phyloP scores from a whole-genome alignment of 2,888 invertebrate species.

The Corythucha ciliata region DNA sequence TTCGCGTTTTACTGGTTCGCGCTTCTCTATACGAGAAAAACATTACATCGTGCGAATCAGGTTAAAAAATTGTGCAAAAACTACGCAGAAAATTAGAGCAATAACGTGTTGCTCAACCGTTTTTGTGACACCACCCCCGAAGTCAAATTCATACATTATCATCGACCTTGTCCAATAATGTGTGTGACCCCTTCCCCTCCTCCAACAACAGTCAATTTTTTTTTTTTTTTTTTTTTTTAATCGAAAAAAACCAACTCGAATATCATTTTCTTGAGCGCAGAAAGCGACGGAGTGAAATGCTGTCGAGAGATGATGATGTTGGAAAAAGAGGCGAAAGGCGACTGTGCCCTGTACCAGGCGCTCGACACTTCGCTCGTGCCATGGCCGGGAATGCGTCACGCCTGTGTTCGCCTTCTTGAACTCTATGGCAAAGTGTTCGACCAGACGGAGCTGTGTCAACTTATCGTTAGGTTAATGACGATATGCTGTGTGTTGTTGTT shows the following conservation, averaged over 20 bases:
- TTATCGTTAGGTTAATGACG: conserved; percentile 68
- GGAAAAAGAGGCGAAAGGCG: conserved; percentile 21
- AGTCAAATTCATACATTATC: too few relatives aligned
- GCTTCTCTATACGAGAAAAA: too few relatives aligned
- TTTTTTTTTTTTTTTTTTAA: conserved; percentile 2
- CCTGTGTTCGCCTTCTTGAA: conserved; percentile 72
- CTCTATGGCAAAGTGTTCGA: conserved; percentile 83
- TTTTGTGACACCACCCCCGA: too few relatives aligned
- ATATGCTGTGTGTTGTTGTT: conserved; percentile 2
- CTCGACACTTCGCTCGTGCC: conserved; percentile 50
- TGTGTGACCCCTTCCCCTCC: too few relatives aligned
- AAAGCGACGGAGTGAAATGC: conserved; percentile 15
- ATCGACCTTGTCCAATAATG: too few relatives aligned
- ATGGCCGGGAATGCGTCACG: conserved; percentile 76
- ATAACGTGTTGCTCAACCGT: too few relatives aligned
- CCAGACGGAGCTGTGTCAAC: conserved; percentile 65
- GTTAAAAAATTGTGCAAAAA: too few relatives aligned
- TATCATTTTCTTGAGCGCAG: conserved; percentile 5
- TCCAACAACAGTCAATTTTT: neutral
- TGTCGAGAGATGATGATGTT: conserved; percentile 22
- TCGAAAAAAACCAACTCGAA: neutral
- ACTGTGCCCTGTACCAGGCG: conserved; percentile 35
- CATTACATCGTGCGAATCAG: too few relatives aligned
- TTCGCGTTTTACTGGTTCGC: too few relatives aligned
- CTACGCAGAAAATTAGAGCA: too few relatives aligned